Percentiles rank a stretch among this genome's conserved stretches.
Conservation (phyloP, 2,113 vertebrate species). For the Phasianus colchicus region DNA sequence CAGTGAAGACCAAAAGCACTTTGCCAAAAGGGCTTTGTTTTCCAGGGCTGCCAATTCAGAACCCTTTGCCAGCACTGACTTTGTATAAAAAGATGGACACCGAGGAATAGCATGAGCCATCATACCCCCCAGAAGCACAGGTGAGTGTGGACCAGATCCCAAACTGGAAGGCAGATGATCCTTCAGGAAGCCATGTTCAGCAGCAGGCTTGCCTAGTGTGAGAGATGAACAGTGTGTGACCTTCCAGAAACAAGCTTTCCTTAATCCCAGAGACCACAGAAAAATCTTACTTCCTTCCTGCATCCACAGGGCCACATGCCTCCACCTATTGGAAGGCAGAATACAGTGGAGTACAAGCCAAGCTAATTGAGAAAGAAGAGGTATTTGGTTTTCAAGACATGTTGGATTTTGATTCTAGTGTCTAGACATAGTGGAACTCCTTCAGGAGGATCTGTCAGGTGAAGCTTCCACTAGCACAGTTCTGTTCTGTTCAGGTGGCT, state of each 20-base stretch:
- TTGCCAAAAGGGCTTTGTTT: neutral
- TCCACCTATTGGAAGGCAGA: neutral
- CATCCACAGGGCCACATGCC: neutral
- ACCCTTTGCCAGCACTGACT: neutral
- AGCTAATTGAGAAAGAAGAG: neutral
- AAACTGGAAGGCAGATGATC: neutral
- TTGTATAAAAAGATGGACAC: neutral
- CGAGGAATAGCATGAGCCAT: neutral
- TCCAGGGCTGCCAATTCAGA: neutral
- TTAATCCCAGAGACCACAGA: neutral
- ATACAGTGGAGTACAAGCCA: neutral
- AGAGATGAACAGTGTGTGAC: neutral
- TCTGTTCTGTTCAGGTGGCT: neutral
- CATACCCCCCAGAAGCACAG: neutral
- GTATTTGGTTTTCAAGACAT: neutral
- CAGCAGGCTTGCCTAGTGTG: neutral
- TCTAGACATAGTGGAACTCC: neutral
- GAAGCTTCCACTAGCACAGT: neutral
- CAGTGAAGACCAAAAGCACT: neutral
- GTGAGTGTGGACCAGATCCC: neutral
- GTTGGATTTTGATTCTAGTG: neutral
- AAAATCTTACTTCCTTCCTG: neutral
- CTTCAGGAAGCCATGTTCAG: neutral
- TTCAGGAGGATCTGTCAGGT: neutral
- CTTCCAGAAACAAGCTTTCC: neutral